Evolutionary conservation across 2,888 invertebrate species (phyloP).

Genomic region (Alitta virens): DNA sequence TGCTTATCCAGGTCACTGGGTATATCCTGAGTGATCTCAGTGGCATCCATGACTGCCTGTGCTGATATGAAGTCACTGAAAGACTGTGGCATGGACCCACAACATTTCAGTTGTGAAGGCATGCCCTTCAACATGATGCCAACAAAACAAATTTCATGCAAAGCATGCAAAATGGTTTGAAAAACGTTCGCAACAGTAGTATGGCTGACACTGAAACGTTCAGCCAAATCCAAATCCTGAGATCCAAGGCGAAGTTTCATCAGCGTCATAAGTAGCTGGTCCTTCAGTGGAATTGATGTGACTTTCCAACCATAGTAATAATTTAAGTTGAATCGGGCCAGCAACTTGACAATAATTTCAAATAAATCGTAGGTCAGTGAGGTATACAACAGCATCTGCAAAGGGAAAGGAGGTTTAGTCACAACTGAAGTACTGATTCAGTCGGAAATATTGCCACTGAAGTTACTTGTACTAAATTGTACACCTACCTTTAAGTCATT

Average conservation of each 20-base stretch:
- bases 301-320: slow-evolving; percentile 9
- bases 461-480: no score
- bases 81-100: slow-evolving; percentile 2
- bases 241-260: slow-evolving; percentile 3
- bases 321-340: not conserved
- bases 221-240: slow-evolving; percentile 2
- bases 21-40: slow-evolving; percentile 13
- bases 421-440: no score
- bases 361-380: no score
- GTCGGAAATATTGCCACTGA: no score
- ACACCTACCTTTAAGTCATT: no score
- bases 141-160: not conserved
- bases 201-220: slow-evolving; percentile 1
- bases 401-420: no score
- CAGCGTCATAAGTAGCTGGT: slow-evolving; percentile 7
- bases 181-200: slow-evolving; percentile 1
- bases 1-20: slow-evolving; percentile 1
- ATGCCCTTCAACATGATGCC: not conserved
- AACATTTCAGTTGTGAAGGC: slow-evolving; percentile 11
- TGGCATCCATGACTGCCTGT: slow-evolving; percentile 15
- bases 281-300: not conserved
- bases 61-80: slow-evolving; percentile 3
- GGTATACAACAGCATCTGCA: no score
- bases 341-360: no score
- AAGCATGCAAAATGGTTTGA: not conserved